Conservation (phyloP, 2,113 vertebrate species). For the Misgurnus anguillicaudatus region DNA sequence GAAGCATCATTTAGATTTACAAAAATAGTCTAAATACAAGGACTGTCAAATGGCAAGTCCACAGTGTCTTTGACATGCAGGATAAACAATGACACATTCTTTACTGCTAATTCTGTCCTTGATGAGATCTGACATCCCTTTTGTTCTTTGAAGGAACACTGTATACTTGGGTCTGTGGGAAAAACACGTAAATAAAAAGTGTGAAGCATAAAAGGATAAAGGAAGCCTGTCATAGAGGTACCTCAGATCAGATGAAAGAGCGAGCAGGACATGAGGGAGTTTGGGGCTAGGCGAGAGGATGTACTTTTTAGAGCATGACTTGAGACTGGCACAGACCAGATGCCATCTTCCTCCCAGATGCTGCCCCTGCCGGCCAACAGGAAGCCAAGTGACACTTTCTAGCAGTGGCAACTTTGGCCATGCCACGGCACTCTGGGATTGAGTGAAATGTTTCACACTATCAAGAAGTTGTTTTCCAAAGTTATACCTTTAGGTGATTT, state of each 20-base stretch:
- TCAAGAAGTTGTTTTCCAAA: constrained; percentile 21
- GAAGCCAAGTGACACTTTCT: constrained; percentile 38
- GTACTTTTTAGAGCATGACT: too few species aligned
- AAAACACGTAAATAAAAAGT: constrained; percentile 19
- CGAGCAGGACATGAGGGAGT: constrained; percentile 22
- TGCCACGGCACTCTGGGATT: background rate
- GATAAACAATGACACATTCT: constrained; percentile 53
- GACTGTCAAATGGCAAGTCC: constrained; percentile 24
- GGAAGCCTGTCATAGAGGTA: constrained; percentile 44
- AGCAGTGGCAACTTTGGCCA: constrained; percentile 26
- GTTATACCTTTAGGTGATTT: background rate
- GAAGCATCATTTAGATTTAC: background rate
- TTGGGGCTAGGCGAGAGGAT: background rate
- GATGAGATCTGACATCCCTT: constrained; percentile 26
- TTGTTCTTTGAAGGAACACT: constrained; percentile 14
- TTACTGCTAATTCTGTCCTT: constrained; percentile 60
- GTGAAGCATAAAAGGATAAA: constrained; percentile 27
- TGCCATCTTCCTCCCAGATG: background rate
- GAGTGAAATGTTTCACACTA: constrained; percentile 10
- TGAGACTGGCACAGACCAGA: constrained; percentile 33
- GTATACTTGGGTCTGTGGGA: constrained; percentile 39
- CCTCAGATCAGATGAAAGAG: constrained; percentile 49
- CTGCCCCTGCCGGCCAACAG: constrained; percentile 8
- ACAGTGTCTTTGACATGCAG: background rate
- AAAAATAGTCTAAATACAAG: background rate